Base-by-base conservation (phyloP, 2,888 invertebrate genomes). In the Drosophila algonquin region DNA sequence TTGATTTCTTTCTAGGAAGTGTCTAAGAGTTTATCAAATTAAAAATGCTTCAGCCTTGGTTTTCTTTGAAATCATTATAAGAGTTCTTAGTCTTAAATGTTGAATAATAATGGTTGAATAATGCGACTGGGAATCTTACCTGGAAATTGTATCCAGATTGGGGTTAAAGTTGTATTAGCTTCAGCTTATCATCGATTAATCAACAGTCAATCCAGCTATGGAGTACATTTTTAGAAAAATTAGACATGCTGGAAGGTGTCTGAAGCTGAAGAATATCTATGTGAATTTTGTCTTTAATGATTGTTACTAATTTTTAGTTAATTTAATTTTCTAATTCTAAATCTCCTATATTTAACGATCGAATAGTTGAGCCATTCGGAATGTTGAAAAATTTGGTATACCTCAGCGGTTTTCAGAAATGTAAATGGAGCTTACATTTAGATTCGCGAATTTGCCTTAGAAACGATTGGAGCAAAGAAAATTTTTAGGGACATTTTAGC, bases 1-100 rank as follows among this genome's bases (percentile, higher is more conserved):
- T 79, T 32, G 50, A 64, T 60, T 35, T 14, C 8, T 18, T n/a
- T 6, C 9, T 40, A 62, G 56, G 51, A 50, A 58, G 50, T 50
- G 52, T 24, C 40, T 14, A 54, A 10, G 1, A n/a, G 62, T 72
- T 50, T 50, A 65, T 12, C 10, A 14, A 27, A 18, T n/a, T 18
- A 30, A 50, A 40, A 40, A 40, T 10, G 40, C 48, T 47, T 32
- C 35, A 65, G 64, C 64, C 32, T 27, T 61, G 58, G 32, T 35
- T 14, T 14, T 30, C 32, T 24, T 10, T 44, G 14, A 18, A 57
- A 12, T 24, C 45, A 46, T 24, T n/a, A 16, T 24, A 61, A 32
- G 12, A 45, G 14, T 8, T n/a, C 12, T 9, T 14, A 40, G 14
- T 40, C 5, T 40, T 1, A 40, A 14, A 40, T 40, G 5, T 40